A percentile compares a stretch with the other conserved stretches of the same genome.
These are phyloP conservation scores for Ephydatia muelleri DNA, from an alignment of 37 sponge, comb jelly and placozoan species.

Conservation along the genomic window DNA sequence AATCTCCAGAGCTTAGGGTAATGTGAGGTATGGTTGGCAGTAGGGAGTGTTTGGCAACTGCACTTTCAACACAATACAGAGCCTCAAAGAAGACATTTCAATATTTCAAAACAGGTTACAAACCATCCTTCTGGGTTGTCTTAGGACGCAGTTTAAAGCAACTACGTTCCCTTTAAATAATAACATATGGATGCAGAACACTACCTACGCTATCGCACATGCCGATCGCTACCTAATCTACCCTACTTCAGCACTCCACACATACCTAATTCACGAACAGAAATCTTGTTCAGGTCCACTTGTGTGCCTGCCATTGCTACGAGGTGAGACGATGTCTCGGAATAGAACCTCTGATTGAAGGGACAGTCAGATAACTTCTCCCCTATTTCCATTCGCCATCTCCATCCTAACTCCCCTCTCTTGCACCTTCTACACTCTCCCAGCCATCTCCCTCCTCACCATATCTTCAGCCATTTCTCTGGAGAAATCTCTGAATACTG, in stretches of 20 bases:
- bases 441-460: conserved; percentile 11
- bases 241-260: neutral
- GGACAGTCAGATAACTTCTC: neutral
- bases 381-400: neutral
- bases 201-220: too few relatives aligned
- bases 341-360: neutral
- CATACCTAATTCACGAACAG: conserved; percentile 41
- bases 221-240: too few relatives aligned
- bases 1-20: too few relatives aligned
- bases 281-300: conserved; percentile 21
- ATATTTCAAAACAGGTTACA: too few relatives aligned
- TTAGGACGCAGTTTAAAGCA: too few relatives aligned
- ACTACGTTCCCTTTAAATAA: too few relatives aligned
- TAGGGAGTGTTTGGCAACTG: too few relatives aligned
- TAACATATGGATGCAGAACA: too few relatives aligned
- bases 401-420: neutral
- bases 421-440: neutral
- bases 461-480: conserved; percentile 42
- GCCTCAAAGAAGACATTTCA: too few relatives aligned
- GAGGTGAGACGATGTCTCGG: neutral
- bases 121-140: too few relatives aligned
- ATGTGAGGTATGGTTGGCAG: too few relatives aligned
- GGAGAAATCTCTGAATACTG: conserved; percentile 37
- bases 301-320: neutral
- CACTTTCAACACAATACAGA: too few relatives aligned